Evolutionary conservation across 2,113 vertebrate genomes (phyloP).

Genomic region (Todiramphus saurophagus): DNA sequence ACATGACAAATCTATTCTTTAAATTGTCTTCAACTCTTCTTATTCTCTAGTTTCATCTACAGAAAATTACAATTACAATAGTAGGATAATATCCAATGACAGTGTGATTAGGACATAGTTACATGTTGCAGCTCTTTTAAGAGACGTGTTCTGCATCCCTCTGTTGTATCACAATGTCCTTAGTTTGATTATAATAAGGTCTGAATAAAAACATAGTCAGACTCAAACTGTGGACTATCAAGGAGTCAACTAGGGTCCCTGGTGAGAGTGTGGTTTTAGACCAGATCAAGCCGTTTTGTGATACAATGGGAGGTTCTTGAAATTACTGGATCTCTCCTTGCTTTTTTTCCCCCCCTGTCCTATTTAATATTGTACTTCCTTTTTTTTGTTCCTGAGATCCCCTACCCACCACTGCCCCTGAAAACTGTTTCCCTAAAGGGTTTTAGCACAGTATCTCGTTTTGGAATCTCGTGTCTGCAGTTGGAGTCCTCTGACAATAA

Average conservation of each 20-base stretch:
- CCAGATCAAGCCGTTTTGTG: background rate
- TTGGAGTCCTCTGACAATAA: background rate
- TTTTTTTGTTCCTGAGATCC: background rate
- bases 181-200: background rate
- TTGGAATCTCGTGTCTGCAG: background rate
- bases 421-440: background rate
- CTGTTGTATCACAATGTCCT: background rate
- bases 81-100: background rate
- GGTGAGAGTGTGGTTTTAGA: background rate
- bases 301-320: background rate
- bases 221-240: background rate
- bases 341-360: background rate
- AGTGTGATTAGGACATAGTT: background rate
- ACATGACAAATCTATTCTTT: background rate
- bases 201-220: background rate
- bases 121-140: background rate
- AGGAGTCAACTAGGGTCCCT: background rate
- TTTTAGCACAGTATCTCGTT: background rate
- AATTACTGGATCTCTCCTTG: background rate
- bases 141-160: background rate
- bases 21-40: background rate
- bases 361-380: background rate
- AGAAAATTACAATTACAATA: background rate
- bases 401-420: background rate
- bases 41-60: background rate